These are phyloP conservation scores for Circaetus gallicus DNA, from an alignment of 2,113 vertebrate genomes.

Conservation along the genomic window DNA sequence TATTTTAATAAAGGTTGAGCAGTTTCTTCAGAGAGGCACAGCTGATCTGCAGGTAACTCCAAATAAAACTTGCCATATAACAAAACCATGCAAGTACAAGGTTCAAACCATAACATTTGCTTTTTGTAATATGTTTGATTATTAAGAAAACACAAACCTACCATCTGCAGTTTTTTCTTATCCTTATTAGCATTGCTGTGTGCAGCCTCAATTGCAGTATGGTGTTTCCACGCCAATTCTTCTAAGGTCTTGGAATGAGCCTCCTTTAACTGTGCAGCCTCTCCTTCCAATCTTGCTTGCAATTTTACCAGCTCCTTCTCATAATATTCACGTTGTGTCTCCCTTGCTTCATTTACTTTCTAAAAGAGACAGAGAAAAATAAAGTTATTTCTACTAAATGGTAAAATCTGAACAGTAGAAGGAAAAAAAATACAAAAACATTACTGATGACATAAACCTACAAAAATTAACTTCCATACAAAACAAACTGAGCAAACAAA, in stretches of 20 bases:
- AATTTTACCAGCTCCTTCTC: conserved; percentile 87
- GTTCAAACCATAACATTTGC: not conserved
- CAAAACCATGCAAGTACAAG: not conserved
- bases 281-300: conserved; percentile 84
- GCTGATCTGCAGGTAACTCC: not conserved
- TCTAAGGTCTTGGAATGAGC: conserved; percentile 89
- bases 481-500: not conserved
- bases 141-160: conserved; percentile 65
- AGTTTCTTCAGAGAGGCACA: not conserved
- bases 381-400: not conserved
- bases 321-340: conserved; percentile 80
- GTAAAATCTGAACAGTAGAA: not conserved
- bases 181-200: conserved; percentile 84
- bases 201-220: conserved; percentile 82
- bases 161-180: conserved; percentile 87
- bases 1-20: not conserved
- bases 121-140: not conserved
- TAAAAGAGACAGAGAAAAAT: conserved; percentile 47
- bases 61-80: not conserved
- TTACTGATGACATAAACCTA: not conserved
- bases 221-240: conserved; percentile 90
- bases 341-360: conserved; percentile 90
- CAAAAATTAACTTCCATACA: not conserved
- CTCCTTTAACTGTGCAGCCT: conserved; percentile 86
- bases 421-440: not conserved